These are phyloP conservation scores for Antheraea yamamai DNA, from an alignment of 2,888 invertebrate species.

Conservation along the genomic window DNA sequence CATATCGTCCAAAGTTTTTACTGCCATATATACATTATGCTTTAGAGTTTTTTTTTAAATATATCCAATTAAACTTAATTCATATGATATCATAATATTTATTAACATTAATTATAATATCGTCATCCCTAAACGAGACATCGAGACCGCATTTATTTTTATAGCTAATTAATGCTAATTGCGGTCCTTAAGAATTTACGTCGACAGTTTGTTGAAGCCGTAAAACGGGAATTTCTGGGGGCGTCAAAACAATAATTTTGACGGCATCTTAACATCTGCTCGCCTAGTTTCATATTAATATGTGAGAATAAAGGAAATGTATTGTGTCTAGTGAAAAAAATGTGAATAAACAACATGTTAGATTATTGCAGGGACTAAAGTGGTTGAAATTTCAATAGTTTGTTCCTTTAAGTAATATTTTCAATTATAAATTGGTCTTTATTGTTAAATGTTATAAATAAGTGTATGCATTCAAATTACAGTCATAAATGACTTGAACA, in stretches of 20 bases:
- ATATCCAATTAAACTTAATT: background rate
- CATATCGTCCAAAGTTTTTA: too few species aligned
- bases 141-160: conserved; percentile 21
- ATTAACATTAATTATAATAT: conserved; percentile 3
- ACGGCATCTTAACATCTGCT: conserved; percentile 20
- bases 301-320: background rate
- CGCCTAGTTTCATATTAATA: background rate
- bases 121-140: background rate
- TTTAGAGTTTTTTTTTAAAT: too few species aligned
- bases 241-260: conserved; percentile 18
- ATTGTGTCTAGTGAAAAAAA: background rate
- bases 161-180: conserved; percentile 45
- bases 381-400: background rate
- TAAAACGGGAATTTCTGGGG: conserved; percentile 17
- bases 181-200: conserved; percentile 30
- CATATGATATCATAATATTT: background rate
- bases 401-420: background rate
- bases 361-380: background rate
- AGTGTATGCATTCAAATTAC: background rate
- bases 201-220: conserved; percentile 20
- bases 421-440: background rate
- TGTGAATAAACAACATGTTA: background rate
- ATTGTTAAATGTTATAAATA: background rate
- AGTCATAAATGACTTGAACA: background rate
- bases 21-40: too few species aligned